Base-by-base conservation (phyloP, 2,888 invertebrate species). In the Liodrosophila aerea region DNA sequence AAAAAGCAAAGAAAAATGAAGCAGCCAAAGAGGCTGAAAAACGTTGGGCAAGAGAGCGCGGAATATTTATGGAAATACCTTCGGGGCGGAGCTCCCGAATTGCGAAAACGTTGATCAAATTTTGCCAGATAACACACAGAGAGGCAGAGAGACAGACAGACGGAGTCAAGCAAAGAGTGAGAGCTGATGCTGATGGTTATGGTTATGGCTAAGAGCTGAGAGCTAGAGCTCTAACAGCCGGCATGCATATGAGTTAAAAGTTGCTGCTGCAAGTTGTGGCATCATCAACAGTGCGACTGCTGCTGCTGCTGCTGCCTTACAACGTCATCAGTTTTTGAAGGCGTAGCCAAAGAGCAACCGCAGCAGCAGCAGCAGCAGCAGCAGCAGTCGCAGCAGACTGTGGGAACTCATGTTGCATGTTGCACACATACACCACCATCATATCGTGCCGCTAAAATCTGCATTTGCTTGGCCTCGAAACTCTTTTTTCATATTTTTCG, bases 1-100 rank as follows among this genome's bases (percentile, higher is more conserved):
- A 78, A 83, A 77, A 74, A 72, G 63, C 50, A 59, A 64, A 54
- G 57, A n/a, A 66, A 54, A 61, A 59, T 50, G 34, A 34, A 43
- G 47, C 56, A 53, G 39, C 11, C 43, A 27, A 11, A 34, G 44
- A 34, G 5, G 9, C 1, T n/a, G 9, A 30, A 53, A 64, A 41
- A 45, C 29, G 44, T 50, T 37, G 75, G 31, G 51, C 47, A 49
- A 60, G 45, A 61, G 56, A 54, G 56, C 57, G 43, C 52, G 61
- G 76, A 80, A 85, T 83, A 82, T 85, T 87, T 83, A 77, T 83
- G 75, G 76, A 81, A 76, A 87, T 84, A 85, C 87, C 88, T 87
- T 78, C 86, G 87, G 89, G 88, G 88, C 88, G 88, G 88, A 89
- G 88, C 88, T 88, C 87, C 88, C 88, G 89, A 88, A 88, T 88